Percentiles rank a stretch among this genome's conserved stretches.
These are phyloP conservation scores for Scaptomyza montana DNA, from an alignment of 1,140 invertebrate species.

Conservation along the genomic window DNA sequence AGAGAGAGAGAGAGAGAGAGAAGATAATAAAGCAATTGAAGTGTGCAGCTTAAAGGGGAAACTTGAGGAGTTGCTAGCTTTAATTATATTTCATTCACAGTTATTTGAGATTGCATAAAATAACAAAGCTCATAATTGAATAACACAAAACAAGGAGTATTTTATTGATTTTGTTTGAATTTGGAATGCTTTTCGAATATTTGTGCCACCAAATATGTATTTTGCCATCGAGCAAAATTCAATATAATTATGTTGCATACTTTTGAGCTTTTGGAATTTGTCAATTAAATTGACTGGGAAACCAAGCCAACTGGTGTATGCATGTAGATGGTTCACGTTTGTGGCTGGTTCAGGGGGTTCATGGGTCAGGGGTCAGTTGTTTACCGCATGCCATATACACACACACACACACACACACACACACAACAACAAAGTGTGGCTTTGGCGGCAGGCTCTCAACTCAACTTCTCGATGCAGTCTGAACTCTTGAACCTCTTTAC, in stretches of 20 bases:
- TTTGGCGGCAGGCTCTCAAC: conserved; percentile 24
- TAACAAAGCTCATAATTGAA: too few species aligned
- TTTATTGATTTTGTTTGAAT: too few species aligned
- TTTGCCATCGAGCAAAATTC: not conserved
- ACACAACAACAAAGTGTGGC: conserved; percentile 27
- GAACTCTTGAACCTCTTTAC: conserved; percentile 7
- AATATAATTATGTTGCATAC: conserved; percentile 50
- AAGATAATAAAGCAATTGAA: not conserved
- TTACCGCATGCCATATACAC: conserved; percentile 7
- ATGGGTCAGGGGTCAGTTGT: conserved; percentile 15
- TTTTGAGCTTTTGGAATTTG: conserved; percentile 33
- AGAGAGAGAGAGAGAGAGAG: not conserved
- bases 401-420: not conserved
- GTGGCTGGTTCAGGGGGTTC: conserved; percentile 8
- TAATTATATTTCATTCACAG: too few species aligned
- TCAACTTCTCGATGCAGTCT: conserved; percentile 24
- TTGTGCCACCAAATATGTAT: too few species aligned
- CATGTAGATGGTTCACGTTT: not conserved
- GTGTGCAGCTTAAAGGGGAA: not conserved
- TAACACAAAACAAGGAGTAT: too few species aligned
- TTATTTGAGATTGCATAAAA: too few species aligned
- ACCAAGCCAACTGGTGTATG: conserved; percentile 2
- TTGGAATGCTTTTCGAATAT: too few species aligned
- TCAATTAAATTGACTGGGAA: not conserved
- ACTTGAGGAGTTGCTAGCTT: too few species aligned